A percentile compares a stretch with the other conserved stretches of the same genome.
Evolutionary conservation across 2,888 invertebrate species (phyloP).

Genomic region (Pherbina coryleti): DNA sequence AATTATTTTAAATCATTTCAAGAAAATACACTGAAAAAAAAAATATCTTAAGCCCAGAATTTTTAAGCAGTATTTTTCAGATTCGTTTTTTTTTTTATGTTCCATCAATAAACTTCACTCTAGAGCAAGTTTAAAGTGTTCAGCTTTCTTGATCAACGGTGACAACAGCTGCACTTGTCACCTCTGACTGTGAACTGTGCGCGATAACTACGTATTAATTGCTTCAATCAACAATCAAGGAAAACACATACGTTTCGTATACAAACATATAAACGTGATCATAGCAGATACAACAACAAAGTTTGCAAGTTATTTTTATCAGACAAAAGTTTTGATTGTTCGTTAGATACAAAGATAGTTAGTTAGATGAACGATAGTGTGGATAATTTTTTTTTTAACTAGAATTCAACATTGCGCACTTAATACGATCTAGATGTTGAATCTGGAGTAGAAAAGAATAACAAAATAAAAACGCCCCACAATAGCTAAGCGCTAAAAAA

Average conservation of each 20-base stretch:
- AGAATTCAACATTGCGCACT: constrained; percentile 6
- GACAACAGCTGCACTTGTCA: not conserved
- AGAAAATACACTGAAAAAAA: too few species aligned
- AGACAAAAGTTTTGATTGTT: too few species aligned
- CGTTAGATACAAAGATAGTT: not conserved
- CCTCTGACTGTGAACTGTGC: not conserved
- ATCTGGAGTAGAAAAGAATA: not conserved
- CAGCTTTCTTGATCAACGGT: too few species aligned
- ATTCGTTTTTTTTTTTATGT: too few species aligned
- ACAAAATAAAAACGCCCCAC: not conserved
- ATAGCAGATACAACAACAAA: too few species aligned
- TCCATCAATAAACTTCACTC: too few species aligned
- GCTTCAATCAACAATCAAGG: constrained; percentile 4
- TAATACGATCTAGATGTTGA: not conserved
- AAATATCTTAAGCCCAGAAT: too few species aligned
- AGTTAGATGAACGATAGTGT: not conserved
- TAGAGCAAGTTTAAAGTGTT: too few species aligned
- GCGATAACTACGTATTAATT: constrained; percentile 9
- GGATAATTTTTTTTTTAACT: not conserved
- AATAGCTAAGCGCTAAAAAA: constrained; percentile 56
- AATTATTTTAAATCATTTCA: too few species aligned
- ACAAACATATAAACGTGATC: not conserved
- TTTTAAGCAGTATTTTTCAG: too few species aligned
- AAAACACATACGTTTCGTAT: not conserved
- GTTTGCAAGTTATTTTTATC: too few species aligned